Evolutionary conservation across 35 echinoderm and acorn worm genomes (phyloP).

Genomic region (Lytechinus pictus): DNA sequence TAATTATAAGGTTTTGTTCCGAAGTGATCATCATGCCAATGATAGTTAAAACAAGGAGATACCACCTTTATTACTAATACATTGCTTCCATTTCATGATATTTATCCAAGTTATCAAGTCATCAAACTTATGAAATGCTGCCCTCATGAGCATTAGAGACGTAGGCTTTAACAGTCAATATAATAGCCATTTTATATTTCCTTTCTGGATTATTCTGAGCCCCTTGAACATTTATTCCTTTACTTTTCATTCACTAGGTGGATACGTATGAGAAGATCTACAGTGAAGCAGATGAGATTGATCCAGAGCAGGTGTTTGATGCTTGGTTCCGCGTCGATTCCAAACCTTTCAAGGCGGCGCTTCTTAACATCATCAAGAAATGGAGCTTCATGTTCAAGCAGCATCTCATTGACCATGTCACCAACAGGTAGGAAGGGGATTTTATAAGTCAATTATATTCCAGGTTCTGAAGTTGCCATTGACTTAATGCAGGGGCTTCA

Average conservation of each 20-base stretch:
- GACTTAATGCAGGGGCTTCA: too few species aligned
- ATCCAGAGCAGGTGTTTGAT: conserved; percentile 80
- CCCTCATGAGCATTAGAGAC: too few species aligned
- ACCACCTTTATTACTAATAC: too few species aligned
- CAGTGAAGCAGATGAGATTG: conserved; percentile 88
- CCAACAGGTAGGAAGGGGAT: conserved; percentile 72
- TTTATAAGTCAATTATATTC: too few species aligned
- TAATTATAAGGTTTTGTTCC: too few species aligned
- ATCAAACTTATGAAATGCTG: too few species aligned
- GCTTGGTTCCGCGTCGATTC: conserved; percentile 94
- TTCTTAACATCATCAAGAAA: conserved; percentile 98
- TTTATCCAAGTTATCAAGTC: too few species aligned
- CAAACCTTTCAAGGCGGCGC: conserved; percentile 93
- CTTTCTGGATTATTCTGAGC: not conserved
- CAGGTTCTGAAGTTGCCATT: too few species aligned
- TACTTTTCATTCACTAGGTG: conserved; percentile 64
- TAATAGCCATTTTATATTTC: not conserved
- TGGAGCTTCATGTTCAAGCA: conserved; percentile 99
- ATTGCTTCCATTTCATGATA: too few species aligned
- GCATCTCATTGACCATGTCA: conserved; percentile 99
- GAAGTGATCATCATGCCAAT: too few species aligned
- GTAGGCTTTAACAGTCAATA: not conserved
- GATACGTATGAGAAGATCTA: conserved; percentile 99
- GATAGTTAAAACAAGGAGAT: too few species aligned
- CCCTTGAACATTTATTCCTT: not conserved